Evolutionary conservation across 2,113 vertebrate species (phyloP).

Genomic region (Aleadryas rufinucha): DNA sequence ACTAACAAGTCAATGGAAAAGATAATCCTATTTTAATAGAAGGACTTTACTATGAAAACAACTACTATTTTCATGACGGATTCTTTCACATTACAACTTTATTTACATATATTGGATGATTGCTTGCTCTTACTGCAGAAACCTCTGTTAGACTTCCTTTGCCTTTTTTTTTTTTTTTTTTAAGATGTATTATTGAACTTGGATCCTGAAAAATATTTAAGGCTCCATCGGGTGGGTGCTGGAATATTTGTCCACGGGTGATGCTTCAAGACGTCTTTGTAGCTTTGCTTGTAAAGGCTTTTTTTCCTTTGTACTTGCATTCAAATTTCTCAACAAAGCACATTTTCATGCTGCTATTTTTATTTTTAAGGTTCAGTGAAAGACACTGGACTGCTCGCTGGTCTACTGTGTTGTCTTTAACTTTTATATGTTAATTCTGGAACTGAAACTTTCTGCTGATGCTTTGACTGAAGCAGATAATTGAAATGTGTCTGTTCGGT

Average conservation of each 20-base stretch:
- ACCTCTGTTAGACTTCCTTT: not conserved
- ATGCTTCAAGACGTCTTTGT: not conserved
- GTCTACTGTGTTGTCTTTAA: not conserved
- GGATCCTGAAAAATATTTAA: not conserved
- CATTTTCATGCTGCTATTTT: not conserved
- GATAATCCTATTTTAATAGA: not conserved
- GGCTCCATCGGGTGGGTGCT: not conserved
- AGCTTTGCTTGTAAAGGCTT: not conserved
- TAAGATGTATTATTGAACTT: not conserved
- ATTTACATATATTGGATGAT: not conserved
- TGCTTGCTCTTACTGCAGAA: not conserved
- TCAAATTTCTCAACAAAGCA: not conserved
- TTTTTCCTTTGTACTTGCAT: not conserved
- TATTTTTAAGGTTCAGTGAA: slow-evolving; percentile 3
- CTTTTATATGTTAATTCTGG: not conserved
- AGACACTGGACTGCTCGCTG: not conserved
- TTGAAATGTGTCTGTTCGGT: not conserved
- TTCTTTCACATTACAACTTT: not conserved
- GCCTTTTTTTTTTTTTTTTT: not conserved
- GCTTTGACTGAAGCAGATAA: not conserved
- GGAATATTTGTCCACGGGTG: not conserved
- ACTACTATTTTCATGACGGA: not conserved
- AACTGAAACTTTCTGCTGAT: not conserved
- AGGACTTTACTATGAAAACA: not conserved
- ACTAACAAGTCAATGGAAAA: not conserved